These are phyloP conservation scores for Copidosoma floridanum DNA, from an alignment of 1,140 invertebrate species.

Conservation along the genomic window DNA sequence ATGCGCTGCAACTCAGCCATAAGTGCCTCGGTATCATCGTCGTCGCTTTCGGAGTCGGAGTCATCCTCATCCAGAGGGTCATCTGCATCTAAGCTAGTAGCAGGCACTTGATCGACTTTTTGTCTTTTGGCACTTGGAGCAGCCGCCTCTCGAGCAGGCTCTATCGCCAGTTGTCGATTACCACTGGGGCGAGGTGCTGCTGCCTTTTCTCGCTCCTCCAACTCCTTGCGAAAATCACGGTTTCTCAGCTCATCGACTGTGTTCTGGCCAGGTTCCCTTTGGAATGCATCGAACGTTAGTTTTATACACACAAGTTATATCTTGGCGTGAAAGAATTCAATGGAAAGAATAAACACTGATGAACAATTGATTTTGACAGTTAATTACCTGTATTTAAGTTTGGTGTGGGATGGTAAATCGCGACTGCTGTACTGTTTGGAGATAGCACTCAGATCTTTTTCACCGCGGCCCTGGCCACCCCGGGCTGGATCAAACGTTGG, in stretches of 20 bases:
- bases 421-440: constrained; percentile 97
- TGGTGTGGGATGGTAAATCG: constrained; percentile 95
- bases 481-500: constrained; percentile 97
- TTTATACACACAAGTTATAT: too few relatives aligned
- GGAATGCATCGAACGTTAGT: too few relatives aligned
- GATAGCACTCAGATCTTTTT: constrained; percentile 95
- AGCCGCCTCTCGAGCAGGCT: constrained; percentile 47
- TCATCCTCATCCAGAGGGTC: constrained; percentile 88
- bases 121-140: constrained; percentile 62
- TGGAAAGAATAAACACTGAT: too few relatives aligned
- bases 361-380: too few relatives aligned
- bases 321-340: too few relatives aligned
- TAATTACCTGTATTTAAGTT: constrained; percentile 92
- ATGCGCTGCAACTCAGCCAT: constrained; percentile 94
- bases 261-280: constrained; percentile 92
- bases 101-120: constrained; percentile 76
- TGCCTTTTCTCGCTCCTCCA: constrained; percentile 90
- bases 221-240: constrained; percentile 91
- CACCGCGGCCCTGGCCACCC: constrained; percentile 89
- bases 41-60: constrained; percentile 83
- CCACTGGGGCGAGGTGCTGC: constrained; percentile 34
- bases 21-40: constrained; percentile 91
- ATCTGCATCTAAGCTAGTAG: constrained; percentile 92
- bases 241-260: constrained; percentile 85
- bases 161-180: constrained; percentile 49